phyloP scores from a whole-genome alignment of 2,888 invertebrate genomes.

The Lithophane semibrunnea region DNA sequence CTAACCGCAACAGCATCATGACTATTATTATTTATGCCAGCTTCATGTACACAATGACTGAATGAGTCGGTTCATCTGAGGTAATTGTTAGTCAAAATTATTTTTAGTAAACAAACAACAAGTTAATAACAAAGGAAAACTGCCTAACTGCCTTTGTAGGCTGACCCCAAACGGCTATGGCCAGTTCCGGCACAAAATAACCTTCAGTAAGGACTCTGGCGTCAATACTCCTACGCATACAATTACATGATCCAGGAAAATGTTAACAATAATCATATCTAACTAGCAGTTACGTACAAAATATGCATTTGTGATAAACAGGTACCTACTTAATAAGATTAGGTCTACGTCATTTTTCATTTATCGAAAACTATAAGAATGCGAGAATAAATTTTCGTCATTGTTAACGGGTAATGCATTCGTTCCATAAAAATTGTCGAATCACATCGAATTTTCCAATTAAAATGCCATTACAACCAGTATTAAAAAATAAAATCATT shows the following conservation, averaged over 20 bases:
- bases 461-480: background rate
- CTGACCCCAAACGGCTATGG: background rate
- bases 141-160: background rate
- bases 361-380: background rate
- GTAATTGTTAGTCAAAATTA: background rate
- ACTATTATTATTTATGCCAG: slow-evolving; percentile 25
- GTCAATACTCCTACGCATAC: slow-evolving; percentile 5
- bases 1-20: slow-evolving; percentile 63
- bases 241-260: slow-evolving; percentile 42
- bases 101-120: background rate
- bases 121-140: slow-evolving; percentile 25
- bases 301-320: background rate
- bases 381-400: slow-evolving; percentile 2
- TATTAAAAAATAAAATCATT: background rate
- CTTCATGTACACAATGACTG: slow-evolving; percentile 13
- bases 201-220: slow-evolving; percentile 8
- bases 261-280: slow-evolving; percentile 8
- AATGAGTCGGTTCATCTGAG: slow-evolving; percentile 3
- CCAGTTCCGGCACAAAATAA: slow-evolving; percentile 1
- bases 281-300: background rate
- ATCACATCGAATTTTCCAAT: slow-evolving; percentile 1
- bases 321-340: too few relatives aligned
- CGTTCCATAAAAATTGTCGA: slow-evolving; percentile 1
- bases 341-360: slow-evolving; percentile 4
- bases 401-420: slow-evolving; percentile 7